Base-by-base conservation (phyloP, 2,797 vertebrate genomes). In the Tapera naevia region DNA sequence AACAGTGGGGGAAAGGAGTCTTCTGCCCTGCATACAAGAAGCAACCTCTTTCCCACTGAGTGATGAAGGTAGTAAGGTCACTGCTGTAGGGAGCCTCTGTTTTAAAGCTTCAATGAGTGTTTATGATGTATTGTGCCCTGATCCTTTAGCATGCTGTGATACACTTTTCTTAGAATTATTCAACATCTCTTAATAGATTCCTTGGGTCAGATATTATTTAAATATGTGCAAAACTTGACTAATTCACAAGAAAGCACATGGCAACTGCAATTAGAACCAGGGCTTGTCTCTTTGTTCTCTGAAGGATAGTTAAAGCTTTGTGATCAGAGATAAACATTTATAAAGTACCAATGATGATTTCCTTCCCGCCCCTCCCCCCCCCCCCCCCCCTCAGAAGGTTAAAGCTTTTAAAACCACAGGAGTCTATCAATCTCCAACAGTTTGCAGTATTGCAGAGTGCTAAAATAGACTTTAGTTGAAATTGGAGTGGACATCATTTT, bases 171-270 rank as follows among this genome's bases (percentile, higher is more conserved):
- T 30, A 12, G 41, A 88, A 62, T 65, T 73, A 41, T 43, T 90
- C 48, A 88, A 60, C 25, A 73, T 50, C 16, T 85, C 74, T 87
- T 91, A 90, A 86, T 37, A 82, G 35, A 84, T 73, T 94, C 35
- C 67, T 82, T 94, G 67, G 60, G 88, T 82, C 92, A 91, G 67
- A 64, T 89, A 66, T 61, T 17, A 46, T 56, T 88, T 84, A 80
- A 90, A 70, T 64, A 45, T 41, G 11, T 76, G 13, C 60, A 71
- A 80, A 95, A 73, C 30, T 85, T 56, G 18, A 43, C 32, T 73
- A 70, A 76, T 67, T 80, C 53, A 67, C 37, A 33, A 9, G 8
- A 89, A 92, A 92, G 25, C 22, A 71, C n/a, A 35, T 58, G 48
- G 61, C 45, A 80, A 85, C 25, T 81, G 28, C 37, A 64, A 67